Evolutionary conservation across 1,140 invertebrate species (phyloP), one percentile per base, ranked within the genome.

Genomic region (Grapholita molesta): DNA sequence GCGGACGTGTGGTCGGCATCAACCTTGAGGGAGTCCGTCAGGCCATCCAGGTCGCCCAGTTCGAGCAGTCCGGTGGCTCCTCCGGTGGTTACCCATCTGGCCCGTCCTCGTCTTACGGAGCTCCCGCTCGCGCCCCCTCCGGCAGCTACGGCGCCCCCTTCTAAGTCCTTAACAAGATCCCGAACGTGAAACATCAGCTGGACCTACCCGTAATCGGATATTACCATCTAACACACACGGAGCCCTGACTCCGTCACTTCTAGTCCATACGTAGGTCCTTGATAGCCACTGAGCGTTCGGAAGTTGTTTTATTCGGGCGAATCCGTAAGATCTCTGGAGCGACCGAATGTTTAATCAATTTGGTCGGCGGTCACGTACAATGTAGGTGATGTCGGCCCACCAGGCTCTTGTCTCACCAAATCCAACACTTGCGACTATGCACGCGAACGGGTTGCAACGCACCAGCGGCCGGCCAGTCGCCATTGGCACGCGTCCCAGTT

Each of bases 1-100:
- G 94, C 30, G 94, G 93, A 82, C 93, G 95, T 67, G 95, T 96
- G 28, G 95, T 96, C 65, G 96, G 95, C 66, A 94, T 96, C 86
- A 94, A 95, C 86, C 93, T 96, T 64, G 96, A 96, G 75, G 95
- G 94, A 55, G 94, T 96, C 85, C 94, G 95, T 80, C 95, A 95
- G 74, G 95, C 95, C 72, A 95, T 96, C 88, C 95, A 96, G 78
- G 95, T 96, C 55, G 95, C 95, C 18, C 95, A 96, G 79, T 96
- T 94, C 92, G 93, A 95, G 79, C 95, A 93, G 72, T 84, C 84
- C 28, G 86, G 90, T 42, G 78, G 80, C 67, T 79, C 80, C 38
- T 81, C 88, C 67, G 87, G 88, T 53, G 93, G 94, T 12, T 94
- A 94, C 82, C 93, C 94, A 11, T 93, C 93, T 64, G 93, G 93